Conservation (phyloP, 2,113 vertebrate genomes). For the Python bivittatus region DNA sequence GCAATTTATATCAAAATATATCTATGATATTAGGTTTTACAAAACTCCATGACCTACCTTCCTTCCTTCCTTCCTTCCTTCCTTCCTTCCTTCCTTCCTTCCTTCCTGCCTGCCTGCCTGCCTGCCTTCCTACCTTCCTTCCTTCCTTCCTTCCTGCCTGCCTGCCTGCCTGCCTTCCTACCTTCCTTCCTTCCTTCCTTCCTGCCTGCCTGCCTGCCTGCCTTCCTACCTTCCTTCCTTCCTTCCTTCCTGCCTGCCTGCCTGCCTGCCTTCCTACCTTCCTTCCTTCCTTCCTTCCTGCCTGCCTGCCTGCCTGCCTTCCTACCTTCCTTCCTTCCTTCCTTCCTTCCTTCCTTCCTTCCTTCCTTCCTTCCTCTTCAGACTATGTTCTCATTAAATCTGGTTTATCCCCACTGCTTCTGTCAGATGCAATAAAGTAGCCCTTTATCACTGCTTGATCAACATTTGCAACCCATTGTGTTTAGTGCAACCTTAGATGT, state of each 20-base stretch:
- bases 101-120: not conserved
- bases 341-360: slow-evolving; percentile 43
- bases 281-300: not conserved
- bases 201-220: slow-evolving; percentile 48
- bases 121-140: not conserved
- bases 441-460: slow-evolving; percentile 41
- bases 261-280: not conserved
- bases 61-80: not conserved
- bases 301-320: not conserved
- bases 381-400: slow-evolving; percentile 45
- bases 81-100: not conserved
- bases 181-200: not conserved
- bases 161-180: not conserved
- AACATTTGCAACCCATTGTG: slow-evolving; percentile 50
- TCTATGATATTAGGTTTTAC: not conserved
- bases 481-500: slow-evolving; percentile 30
- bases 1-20: not conserved
- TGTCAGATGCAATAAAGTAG: slow-evolving; percentile 39
- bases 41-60: no score
- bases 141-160: not conserved
- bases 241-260: not conserved
- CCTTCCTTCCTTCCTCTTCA: slow-evolving; percentile 26
- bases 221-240: not conserved
- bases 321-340: not conserved
- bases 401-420: slow-evolving; percentile 56